These are phyloP conservation scores for Philaethria dido DNA, from an alignment of 2,888 invertebrate genomes.

Conservation along the genomic window DNA sequence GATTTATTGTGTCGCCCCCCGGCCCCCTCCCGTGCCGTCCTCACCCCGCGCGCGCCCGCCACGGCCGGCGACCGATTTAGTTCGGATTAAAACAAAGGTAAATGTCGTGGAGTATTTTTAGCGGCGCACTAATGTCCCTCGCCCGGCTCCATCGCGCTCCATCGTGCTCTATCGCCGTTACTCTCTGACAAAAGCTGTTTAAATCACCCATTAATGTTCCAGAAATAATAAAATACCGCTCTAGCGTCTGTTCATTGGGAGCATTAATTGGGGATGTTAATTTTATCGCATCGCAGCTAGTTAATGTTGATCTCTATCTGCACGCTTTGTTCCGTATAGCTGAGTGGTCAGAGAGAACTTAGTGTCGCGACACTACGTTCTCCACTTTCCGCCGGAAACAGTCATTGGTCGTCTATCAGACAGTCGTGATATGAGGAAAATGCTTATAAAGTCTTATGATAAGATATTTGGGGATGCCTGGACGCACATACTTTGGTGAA, in stretches of 20 bases:
- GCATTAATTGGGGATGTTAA: conserved; percentile 4
- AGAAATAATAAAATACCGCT: conserved; percentile 20
- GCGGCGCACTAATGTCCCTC: conserved; percentile 39
- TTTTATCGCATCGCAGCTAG: neutral
- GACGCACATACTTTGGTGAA: neutral
- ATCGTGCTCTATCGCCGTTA: conserved; percentile 27
- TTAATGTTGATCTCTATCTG: neutral
- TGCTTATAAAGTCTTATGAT: neutral
- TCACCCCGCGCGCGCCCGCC: neutral
- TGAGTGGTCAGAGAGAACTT: too few relatives aligned
- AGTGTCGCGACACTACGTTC: too few relatives aligned
- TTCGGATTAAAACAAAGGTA: conserved; percentile 68
- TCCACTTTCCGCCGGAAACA: too few relatives aligned
- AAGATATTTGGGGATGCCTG: neutral
- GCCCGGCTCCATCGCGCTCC: too few relatives aligned
- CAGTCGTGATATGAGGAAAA: too few relatives aligned
- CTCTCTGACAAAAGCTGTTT: conserved; percentile 36
- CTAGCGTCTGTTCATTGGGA: conserved; percentile 4
- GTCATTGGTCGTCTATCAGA: too few relatives aligned
- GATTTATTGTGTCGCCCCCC: conserved; percentile 59
- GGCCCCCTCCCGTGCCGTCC: neutral
- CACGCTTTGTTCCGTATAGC: too few relatives aligned
- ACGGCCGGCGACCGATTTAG: conserved; percentile 47
- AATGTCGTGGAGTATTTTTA: conserved; percentile 58
- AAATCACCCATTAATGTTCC: conserved; percentile 37